Percentiles rank a stretch among this genome's conserved stretches.
These are phyloP conservation scores for Pissodes strobi DNA, from an alignment of 1,140 invertebrate species.

Conservation along the genomic window DNA sequence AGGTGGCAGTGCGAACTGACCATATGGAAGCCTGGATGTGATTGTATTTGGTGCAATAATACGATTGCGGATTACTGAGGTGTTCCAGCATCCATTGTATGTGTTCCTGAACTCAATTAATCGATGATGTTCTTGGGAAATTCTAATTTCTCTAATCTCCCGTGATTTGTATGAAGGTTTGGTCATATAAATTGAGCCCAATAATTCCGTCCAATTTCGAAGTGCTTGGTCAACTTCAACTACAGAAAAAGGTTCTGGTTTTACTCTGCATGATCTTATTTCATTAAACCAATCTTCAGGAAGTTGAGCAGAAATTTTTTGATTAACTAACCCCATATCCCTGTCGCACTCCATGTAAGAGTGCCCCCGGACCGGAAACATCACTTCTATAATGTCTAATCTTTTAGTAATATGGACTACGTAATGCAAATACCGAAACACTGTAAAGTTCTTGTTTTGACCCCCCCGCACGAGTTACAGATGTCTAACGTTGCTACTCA, in stretches of 20 bases:
- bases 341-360: conserved; percentile 40
- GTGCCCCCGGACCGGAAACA: conserved; percentile 27
- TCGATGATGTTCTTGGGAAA: no score
- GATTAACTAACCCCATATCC: conserved; percentile 22
- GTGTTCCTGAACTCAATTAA: no score
- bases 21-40: no score
- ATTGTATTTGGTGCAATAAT: no score
- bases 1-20: no score
- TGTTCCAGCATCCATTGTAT: no score
- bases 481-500: conserved; percentile 26
- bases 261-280: conserved; percentile 26
- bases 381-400: conserved; percentile 11
- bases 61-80: no score
- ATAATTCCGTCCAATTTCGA: no score
- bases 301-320: conserved; percentile 38
- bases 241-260: conserved; percentile 33
- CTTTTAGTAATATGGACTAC: conserved; percentile 5
- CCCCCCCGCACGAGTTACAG: conserved; percentile 45
- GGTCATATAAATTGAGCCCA: no score
- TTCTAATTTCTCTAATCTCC: no score
- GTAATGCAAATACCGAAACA: conserved; percentile 38
- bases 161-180: no score
- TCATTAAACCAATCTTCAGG: conserved; percentile 38
- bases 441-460: conserved; percentile 49
- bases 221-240: conserved; percentile 15